A percentile compares a stretch with the other conserved stretches of the same genome.
phyloP scores from a whole-genome alignment of 2,113 vertebrate genomes.

The Nicator chloris region DNA sequence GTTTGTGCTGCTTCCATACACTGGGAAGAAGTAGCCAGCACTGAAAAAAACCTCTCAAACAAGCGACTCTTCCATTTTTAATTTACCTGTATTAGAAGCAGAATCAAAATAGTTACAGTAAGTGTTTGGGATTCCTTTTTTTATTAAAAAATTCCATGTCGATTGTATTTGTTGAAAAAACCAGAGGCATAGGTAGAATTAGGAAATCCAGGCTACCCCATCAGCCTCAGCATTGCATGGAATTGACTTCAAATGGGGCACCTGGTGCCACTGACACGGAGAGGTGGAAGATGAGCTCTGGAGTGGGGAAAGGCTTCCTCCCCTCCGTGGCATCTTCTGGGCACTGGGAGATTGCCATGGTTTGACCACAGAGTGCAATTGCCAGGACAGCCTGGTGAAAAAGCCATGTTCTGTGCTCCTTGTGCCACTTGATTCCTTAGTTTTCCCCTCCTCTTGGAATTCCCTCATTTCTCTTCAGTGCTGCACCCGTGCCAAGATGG shows the following conservation, averaged over 20 bases:
- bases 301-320: not conserved
- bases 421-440: not conserved
- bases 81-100: constrained; percentile 41
- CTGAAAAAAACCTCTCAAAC: not conserved
- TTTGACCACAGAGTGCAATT: not conserved
- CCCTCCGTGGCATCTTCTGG: not conserved
- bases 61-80: constrained; percentile 41
- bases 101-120: constrained; percentile 62
- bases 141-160: constrained; percentile 77
- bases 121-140: constrained; percentile 75
- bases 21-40: not conserved
- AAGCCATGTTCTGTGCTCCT: rapidly evolving
- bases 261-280: not conserved
- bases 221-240: constrained; percentile 12
- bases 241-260: constrained; percentile 1
- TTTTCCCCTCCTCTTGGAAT: not conserved
- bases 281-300: not conserved
- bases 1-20: not conserved
- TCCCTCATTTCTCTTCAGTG: not conserved
- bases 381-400: not conserved
- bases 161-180: constrained; percentile 41
- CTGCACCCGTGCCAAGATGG: not conserved
- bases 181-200: constrained; percentile 35
- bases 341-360: rapidly evolving
- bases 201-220: constrained; percentile 40